These are phyloP conservation scores for Myoxocephalus aenaeus DNA, from an alignment of 2,797 vertebrate species.

Conservation along the genomic window DNA sequence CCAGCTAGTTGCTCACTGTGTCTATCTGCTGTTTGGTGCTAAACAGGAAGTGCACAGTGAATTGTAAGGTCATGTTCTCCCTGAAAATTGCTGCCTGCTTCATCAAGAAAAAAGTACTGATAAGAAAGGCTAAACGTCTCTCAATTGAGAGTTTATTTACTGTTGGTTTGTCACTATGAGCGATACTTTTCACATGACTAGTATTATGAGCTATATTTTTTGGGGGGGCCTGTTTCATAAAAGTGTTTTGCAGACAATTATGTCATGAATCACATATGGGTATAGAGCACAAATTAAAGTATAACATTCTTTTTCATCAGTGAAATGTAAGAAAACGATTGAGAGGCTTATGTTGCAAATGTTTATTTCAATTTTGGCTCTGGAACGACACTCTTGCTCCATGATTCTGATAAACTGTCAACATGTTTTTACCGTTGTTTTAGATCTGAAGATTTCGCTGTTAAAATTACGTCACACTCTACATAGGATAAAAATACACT, in stretches of 20 bases:
- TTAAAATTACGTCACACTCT: background rate
- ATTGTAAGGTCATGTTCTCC: background rate
- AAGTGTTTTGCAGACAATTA: no score
- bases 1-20: background rate
- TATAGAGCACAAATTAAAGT: background rate
- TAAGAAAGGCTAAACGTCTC: background rate
- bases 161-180: background rate
- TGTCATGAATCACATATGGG: no score
- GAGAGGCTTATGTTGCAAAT: background rate
- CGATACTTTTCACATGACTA: no score
- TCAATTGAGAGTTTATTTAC: background rate
- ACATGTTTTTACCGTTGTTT: background rate
- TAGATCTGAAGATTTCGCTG: background rate
- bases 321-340: background rate
- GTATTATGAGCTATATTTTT: background rate
- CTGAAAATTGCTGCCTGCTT: background rate
- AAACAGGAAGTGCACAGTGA: background rate
- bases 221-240: no score
- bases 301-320: no score
- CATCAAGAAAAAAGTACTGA: background rate
- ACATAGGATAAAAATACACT: constrained; percentile 20
- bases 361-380: background rate
- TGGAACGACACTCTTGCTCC: no score
- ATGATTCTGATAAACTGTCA: background rate
- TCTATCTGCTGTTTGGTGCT: no score